A percentile compares a stretch with the other conserved stretches of the same genome.
These are phyloP conservation scores for Semotilus atromaculatus DNA, from an alignment of 2,797 vertebrate genomes.

Conservation along the genomic window DNA sequence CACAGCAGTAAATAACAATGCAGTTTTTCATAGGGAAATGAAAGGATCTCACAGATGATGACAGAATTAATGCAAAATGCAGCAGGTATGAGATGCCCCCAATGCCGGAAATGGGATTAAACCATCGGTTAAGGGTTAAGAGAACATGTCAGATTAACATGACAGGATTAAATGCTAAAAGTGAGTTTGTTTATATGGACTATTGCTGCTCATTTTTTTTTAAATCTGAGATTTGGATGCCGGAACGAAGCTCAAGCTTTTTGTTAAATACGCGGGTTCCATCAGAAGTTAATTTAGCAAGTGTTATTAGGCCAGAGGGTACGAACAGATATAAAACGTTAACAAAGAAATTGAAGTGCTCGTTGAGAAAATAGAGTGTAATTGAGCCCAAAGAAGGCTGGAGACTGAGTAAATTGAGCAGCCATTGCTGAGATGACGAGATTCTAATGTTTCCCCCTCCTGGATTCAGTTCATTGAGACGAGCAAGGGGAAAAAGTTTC, in stretches of 20 bases:
- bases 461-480: conserved; percentile 50
- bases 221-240: conserved; percentile 23
- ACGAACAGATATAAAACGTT: conserved; percentile 67
- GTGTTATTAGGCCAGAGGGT: conserved; percentile 58
- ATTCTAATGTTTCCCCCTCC: conserved; percentile 51
- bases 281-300: conserved; percentile 41
- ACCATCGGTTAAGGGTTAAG: conserved; percentile 54
- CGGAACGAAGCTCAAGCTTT: background rate
- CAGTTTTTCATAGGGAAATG: background rate
- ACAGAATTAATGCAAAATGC: background rate
- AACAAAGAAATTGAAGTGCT: conserved; percentile 59
- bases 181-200: conserved; percentile 20
- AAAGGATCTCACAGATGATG: background rate
- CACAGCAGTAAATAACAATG: conserved; percentile 26
- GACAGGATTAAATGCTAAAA: conserved; percentile 49
- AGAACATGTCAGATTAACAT: conserved; percentile 58
- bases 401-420: conserved; percentile 60
- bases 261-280: conserved; percentile 26
- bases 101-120: conserved; percentile 47
- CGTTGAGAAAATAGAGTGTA: conserved; percentile 70
- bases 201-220: background rate
- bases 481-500: conserved; percentile 6
- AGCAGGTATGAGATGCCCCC: conserved; percentile 14
- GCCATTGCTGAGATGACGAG: conserved; percentile 51
- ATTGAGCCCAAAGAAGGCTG: conserved; percentile 73